Evolutionary conservation across 2,797 vertebrate species (phyloP).

Genomic region (Pristis pectinata): DNA sequence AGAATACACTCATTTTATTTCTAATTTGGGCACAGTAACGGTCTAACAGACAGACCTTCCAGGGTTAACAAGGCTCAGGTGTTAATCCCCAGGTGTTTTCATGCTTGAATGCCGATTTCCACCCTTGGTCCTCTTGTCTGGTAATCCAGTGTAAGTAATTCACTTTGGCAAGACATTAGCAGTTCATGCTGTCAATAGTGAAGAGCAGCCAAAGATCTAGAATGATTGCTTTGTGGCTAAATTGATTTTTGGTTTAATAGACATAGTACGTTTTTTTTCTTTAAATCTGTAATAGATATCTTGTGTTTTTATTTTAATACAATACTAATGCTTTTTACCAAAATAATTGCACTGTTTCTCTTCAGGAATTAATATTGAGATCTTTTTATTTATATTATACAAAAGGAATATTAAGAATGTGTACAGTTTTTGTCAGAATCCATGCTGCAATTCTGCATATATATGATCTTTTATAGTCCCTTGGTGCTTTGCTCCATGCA

Average conservation of each 20-base stretch:
- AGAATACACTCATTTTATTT: background rate
- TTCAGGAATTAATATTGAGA: background rate
- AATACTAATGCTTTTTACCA: background rate
- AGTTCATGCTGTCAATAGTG: constrained; percentile 38
- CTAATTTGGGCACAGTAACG: background rate
- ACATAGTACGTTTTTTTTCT: constrained; percentile 28
- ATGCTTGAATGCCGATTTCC: constrained; percentile 34
- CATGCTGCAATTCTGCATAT: background rate
- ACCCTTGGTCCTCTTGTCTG: constrained; percentile 31
- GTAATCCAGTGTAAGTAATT: constrained; percentile 38
- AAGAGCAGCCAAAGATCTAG: constrained; percentile 35
- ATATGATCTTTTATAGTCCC: background rate
- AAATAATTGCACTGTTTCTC: background rate
- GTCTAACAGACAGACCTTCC: background rate
- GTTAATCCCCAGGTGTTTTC: constrained; percentile 38
- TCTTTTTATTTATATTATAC: background rate
- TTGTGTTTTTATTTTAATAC: constrained; percentile 36
- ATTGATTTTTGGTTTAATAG: constrained; percentile 37
- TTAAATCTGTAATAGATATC: constrained; percentile 34
- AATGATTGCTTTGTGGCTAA: constrained; percentile 37
- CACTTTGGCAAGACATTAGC: constrained; percentile 38
- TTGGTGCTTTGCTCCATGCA: background rate
- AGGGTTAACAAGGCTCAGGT: constrained; percentile 36
- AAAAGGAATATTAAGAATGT: background rate
- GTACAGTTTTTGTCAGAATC: constrained; percentile 5